Evolutionary conservation across 2,113 vertebrate species (phyloP).

Genomic region (Phrynosoma blainvillii): DNA sequence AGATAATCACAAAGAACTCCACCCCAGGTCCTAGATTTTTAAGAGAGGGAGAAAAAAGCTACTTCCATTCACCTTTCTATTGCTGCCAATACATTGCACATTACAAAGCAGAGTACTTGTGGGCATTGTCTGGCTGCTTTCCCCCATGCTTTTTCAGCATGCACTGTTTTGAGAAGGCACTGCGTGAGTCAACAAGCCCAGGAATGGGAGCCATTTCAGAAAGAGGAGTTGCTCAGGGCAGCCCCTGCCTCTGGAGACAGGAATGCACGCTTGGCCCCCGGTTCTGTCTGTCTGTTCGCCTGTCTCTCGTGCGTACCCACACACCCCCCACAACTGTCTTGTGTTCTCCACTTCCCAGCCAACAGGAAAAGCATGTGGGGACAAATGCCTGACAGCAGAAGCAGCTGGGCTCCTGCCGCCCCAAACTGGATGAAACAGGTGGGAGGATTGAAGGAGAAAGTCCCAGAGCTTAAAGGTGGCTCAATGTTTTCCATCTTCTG

Average conservation of each 20-base stretch:
- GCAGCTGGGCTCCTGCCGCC: neutral
- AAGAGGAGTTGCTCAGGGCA: neutral
- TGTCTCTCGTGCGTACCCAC: neutral
- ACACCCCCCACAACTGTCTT: neutral
- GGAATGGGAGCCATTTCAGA: neutral
- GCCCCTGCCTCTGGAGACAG: neutral
- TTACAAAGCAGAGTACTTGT: neutral
- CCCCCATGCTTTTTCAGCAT: neutral
- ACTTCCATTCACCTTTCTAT: too few relatives aligned
- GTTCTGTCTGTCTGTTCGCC: accelerated
- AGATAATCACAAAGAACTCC: too few relatives aligned
- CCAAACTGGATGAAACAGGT: accelerated
- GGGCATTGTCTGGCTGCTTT: neutral
- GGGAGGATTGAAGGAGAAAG: neutral
- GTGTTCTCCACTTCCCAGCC: neutral
- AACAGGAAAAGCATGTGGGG: neutral
- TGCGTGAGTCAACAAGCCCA: too few relatives aligned
- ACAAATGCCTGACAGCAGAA: neutral
- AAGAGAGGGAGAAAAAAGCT: too few relatives aligned
- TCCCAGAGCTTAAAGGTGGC: neutral
- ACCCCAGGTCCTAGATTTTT: too few relatives aligned
- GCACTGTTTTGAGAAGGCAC: too few relatives aligned
- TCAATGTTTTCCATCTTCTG: neutral
- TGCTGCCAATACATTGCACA: neutral
- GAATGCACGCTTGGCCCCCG: neutral